Conservation (phyloP, 2,113 vertebrate genomes). For the Centropus unirufus region DNA sequence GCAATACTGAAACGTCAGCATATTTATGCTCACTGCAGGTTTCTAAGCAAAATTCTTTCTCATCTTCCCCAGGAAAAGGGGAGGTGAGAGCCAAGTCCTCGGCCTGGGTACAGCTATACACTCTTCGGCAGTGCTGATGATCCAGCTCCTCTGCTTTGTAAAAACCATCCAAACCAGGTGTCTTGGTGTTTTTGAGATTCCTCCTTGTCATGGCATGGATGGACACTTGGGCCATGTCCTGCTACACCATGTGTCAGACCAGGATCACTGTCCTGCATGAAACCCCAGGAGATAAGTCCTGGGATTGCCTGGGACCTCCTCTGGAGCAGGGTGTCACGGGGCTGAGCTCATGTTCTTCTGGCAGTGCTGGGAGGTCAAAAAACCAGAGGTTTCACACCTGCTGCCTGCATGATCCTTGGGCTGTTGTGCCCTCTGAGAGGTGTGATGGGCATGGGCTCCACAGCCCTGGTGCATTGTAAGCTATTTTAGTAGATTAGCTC, state of each 20-base stretch:
- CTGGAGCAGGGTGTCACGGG: background rate
- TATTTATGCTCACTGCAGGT: background rate
- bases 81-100: background rate
- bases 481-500: background rate
- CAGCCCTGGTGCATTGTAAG: background rate
- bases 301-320: background rate
- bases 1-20: background rate
- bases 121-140: background rate
- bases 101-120: fast-evolving
- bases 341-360: background rate
- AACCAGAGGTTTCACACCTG: background rate
- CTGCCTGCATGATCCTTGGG: background rate
- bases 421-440: background rate
- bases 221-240: background rate
- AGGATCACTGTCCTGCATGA: background rate
- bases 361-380: fast-evolving
- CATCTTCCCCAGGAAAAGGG: background rate
- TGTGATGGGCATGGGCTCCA: background rate
- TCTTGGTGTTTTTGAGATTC: background rate
- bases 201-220: background rate
- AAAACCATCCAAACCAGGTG: fast-evolving
- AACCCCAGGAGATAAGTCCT: background rate
- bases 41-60: background rate
- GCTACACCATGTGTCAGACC: background rate
- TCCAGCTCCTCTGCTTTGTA: background rate